Evolutionary conservation across 1,140 invertebrate species (phyloP), one percentile per base, ranked within the genome.

Genomic region (Drosophila lacteicornis): DNA sequence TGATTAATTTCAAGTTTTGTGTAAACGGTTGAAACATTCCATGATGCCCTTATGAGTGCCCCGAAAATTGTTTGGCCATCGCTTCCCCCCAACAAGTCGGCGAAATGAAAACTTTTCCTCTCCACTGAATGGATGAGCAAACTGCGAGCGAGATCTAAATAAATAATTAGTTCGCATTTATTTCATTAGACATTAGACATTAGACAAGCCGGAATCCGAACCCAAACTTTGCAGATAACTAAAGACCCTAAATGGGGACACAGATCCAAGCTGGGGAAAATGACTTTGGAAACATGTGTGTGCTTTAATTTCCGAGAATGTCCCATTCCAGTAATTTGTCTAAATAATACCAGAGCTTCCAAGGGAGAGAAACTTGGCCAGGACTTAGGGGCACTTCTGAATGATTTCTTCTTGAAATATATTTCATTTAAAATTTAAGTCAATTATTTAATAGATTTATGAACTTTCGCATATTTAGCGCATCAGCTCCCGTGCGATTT

Each of bases 1-100:
- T 88, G 84, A 87, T 88, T 80, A 83, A 88, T 87, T 87, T 87
- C 65, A 87, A 87, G 84, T 83, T 84, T 88, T 79, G 76, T 86
- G 82, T 69, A 86, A 86, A 80, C 82, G 77, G 66, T 58, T 63
- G 57, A 62, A 77, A 77, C 46, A 75, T 63, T 62, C 49, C 49
- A n/a, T 57, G 77, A 56, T 78, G 66, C 66, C 45, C 65, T 68
- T 68, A 51, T 68, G 62, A 51, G 66, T 68, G 61, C 13, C 36
- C 36, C 45, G 4, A 66, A 68, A 65, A 49, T 66, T 25, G 43
- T 27, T 46, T 65, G 36, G 59, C 22, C 42, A 55, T 13, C 19
- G 42, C 42, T 19, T 25, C 22, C 55, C 6, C 15, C 13, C 25
- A 50, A 46, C 43, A 74, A 53, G 50, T 36, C 30, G 51, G 45